A percentile compares a stretch with the other conserved stretches of the same genome.
These are phyloP conservation scores for Mixornis gularis DNA, from an alignment of 2,113 vertebrate genomes.

Conservation along the genomic window DNA sequence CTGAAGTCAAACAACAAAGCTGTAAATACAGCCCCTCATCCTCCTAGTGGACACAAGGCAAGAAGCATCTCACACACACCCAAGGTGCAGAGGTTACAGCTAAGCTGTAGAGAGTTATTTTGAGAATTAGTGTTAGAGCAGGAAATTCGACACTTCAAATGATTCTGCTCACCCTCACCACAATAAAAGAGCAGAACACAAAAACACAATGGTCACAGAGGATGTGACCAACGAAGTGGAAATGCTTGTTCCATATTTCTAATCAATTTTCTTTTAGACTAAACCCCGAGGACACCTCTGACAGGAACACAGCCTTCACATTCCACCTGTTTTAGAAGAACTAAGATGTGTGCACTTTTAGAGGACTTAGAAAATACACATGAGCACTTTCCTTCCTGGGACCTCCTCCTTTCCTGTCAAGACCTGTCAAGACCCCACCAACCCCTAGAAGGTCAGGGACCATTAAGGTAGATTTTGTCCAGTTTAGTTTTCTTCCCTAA, in stretches of 20 bases:
- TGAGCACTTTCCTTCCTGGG: not conserved
- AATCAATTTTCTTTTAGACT: not conserved
- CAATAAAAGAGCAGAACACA: not conserved
- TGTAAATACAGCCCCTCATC: not conserved
- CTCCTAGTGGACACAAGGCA: not conserved
- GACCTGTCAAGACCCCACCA: not conserved
- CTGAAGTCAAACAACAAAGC: not conserved
- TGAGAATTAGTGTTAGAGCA: not conserved
- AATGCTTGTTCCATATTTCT: not conserved
- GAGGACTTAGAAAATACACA: not conserved
- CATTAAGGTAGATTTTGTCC: not conserved
- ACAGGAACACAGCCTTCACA: not conserved
- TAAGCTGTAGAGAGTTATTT: not conserved
- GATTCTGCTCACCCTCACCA: not conserved
- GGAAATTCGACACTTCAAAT: not conserved
- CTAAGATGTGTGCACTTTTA: not conserved
- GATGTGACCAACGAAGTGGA: not conserved
- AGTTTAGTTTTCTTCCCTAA: not conserved
- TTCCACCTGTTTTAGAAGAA: not conserved
- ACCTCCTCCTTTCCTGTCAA: not conserved
- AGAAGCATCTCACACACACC: not conserved
- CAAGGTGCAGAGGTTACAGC: not conserved
- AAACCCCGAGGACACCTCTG: not conserved
- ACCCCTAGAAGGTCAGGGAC: not conserved
- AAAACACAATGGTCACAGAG: accelerated